phyloP scores from a whole-genome alignment of 2,888 invertebrate species.

The Tryphoninae sp. region DNA sequence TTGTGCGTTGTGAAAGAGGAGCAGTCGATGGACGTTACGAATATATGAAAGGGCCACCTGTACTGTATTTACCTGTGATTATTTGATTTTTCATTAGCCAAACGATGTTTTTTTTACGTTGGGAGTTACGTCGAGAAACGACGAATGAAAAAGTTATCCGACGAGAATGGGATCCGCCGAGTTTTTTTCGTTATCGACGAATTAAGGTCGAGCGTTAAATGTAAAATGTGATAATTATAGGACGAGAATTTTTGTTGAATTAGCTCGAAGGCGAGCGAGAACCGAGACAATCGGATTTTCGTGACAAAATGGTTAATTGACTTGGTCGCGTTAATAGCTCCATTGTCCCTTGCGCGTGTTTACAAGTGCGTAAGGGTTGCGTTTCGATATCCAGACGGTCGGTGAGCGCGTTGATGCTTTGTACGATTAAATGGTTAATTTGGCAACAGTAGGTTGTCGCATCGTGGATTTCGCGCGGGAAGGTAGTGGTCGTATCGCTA shows the following conservation, averaged over 20 bases:
- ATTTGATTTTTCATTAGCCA: slow-evolving; percentile 54
- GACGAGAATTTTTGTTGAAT: neutral
- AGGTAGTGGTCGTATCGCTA: too few relatives aligned
- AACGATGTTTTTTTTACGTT: slow-evolving; percentile 30
- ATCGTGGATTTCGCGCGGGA: too few relatives aligned
- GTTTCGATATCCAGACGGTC: neutral
- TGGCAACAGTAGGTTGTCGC: neutral
- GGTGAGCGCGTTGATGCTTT: neutral
- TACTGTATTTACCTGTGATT: slow-evolving; percentile 36
- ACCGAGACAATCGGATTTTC: neutral
- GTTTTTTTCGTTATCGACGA: neutral
- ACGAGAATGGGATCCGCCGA: neutral
- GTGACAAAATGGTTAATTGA: neutral
- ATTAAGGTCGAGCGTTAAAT: neutral
- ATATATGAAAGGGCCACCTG: too few relatives aligned
- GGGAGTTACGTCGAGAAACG: slow-evolving; percentile 4
- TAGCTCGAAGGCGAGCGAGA: too few relatives aligned
- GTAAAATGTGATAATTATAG: neutral
- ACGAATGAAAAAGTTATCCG: neutral
- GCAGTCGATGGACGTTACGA: too few relatives aligned
- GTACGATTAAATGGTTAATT: neutral
- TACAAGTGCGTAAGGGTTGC: neutral
- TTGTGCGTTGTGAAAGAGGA: neutral
- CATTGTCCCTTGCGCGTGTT: neutral
- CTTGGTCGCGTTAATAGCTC: neutral